phyloP scores from a whole-genome alignment of 2,888 invertebrate genomes.

The Neoascia interrupta region DNA sequence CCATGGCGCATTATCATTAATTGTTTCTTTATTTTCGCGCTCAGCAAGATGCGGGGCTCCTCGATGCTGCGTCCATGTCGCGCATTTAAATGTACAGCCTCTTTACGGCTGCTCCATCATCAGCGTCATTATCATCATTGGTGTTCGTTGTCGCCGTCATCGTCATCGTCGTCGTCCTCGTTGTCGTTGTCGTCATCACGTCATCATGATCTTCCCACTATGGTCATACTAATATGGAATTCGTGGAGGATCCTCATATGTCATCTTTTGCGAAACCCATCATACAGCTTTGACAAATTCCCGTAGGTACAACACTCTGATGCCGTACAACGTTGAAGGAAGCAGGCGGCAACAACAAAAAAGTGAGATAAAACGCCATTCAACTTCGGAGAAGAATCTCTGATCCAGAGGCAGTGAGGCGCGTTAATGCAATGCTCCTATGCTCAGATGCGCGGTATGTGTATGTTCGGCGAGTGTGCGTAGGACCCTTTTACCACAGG shows the following conservation, averaged over 20 bases:
- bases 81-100: conserved; percentile 63
- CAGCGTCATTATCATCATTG: conserved; percentile 31
- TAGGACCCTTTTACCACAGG: conserved; percentile 5
- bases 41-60: conserved; percentile 44
- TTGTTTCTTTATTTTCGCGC: conserved; percentile 69
- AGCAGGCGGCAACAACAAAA: conserved; percentile 10
- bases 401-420: conserved; percentile 40
- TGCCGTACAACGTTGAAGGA: neutral
- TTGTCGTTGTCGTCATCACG: conserved; percentile 54
- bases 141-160: neutral
- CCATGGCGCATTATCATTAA: conserved; percentile 69
- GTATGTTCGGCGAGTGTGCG: conserved; percentile 46
- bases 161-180: conserved; percentile 1
- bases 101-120: conserved; percentile 30
- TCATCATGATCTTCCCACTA: conserved; percentile 68
- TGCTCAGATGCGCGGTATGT: neutral
- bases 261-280: conserved; percentile 72
- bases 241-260: conserved; percentile 71
- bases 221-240: conserved; percentile 70
- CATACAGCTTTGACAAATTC: conserved; percentile 72
- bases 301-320: conserved; percentile 59
- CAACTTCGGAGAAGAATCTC: conserved; percentile 38
- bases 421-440: conserved; percentile 64
- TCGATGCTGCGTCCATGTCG: conserved; percentile 17
- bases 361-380: conserved; percentile 6